These are phyloP conservation scores for Silurus meridionalis DNA, from an alignment of 2,113 vertebrate genomes.

Conservation along the genomic window DNA sequence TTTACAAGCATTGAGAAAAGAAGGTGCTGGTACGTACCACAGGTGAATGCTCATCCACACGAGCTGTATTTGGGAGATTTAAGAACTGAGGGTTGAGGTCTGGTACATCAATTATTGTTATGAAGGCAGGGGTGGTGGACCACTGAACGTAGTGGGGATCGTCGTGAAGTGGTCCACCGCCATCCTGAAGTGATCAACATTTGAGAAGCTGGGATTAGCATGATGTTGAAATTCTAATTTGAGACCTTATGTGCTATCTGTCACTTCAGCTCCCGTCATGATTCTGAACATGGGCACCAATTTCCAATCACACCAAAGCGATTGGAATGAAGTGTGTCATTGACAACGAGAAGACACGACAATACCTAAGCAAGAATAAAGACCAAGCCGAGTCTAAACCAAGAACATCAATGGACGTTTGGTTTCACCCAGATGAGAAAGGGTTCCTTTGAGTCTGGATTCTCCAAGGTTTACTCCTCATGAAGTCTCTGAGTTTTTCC, in stretches of 20 bases:
- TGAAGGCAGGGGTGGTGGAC: constrained; percentile 62
- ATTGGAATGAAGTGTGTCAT: not conserved
- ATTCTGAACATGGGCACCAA: not conserved
- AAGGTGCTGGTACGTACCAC: constrained; percentile 55
- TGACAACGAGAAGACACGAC: not conserved
- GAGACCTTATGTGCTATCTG: not conserved
- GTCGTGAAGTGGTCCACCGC: constrained; percentile 49
- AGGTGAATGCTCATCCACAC: constrained; percentile 65
- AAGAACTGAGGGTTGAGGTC: constrained; percentile 79
- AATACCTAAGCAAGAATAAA: not conserved
- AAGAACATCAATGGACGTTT: not conserved
- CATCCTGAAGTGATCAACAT: constrained; percentile 68
- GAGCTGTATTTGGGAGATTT: constrained; percentile 63
- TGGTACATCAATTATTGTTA: constrained; percentile 75
- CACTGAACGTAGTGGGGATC: rapidly evolving
- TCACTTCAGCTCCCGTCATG: not conserved
- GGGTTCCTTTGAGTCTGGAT: too few species aligned
- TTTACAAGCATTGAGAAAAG: not conserved
- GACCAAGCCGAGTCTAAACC: not conserved
- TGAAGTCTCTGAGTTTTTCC: too few species aligned
- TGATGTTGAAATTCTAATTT: too few species aligned
- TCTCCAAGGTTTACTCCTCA: too few species aligned
- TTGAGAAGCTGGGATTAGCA: not conserved
- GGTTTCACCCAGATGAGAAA: too few species aligned
- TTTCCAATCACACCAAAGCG: not conserved